Percentiles rank a stretch among this genome's conserved stretches.
phyloP scores from a whole-genome alignment of 2,113 vertebrate species.

The Okapia johnstoni region DNA sequence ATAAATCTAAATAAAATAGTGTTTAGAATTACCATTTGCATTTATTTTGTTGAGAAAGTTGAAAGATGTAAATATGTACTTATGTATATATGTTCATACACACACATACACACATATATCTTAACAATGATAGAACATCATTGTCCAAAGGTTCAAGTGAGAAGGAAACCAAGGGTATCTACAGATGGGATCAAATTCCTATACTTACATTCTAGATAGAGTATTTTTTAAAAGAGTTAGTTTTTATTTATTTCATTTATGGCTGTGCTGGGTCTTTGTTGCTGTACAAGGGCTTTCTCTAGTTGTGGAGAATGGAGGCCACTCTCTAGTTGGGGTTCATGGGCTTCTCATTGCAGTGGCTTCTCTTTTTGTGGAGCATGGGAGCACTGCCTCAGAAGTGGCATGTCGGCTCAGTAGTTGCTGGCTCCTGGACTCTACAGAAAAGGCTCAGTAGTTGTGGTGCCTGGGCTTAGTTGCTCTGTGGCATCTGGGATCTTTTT shows the following conservation, averaged over 20 bases:
- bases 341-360: neutral
- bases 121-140: neutral
- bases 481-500: neutral
- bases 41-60: neutral
- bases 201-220: neutral
- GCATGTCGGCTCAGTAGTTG: neutral
- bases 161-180: neutral
- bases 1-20: neutral
- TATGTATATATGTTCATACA: neutral
- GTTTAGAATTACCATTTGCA: neutral
- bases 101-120: neutral
- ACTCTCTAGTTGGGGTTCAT: neutral
- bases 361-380: neutral
- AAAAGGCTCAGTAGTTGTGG: neutral
- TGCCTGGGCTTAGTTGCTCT: neutral
- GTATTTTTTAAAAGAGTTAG: neutral
- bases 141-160: neutral
- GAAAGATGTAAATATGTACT: neutral
- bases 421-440: neutral
- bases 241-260: neutral
- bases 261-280: neutral
- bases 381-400: neutral
- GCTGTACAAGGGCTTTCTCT: neutral
- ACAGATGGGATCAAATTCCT: neutral
- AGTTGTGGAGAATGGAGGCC: neutral